Evolutionary conservation across 2,113 vertebrate genomes (phyloP).

Genomic region (Pseudorasbora parva): DNA sequence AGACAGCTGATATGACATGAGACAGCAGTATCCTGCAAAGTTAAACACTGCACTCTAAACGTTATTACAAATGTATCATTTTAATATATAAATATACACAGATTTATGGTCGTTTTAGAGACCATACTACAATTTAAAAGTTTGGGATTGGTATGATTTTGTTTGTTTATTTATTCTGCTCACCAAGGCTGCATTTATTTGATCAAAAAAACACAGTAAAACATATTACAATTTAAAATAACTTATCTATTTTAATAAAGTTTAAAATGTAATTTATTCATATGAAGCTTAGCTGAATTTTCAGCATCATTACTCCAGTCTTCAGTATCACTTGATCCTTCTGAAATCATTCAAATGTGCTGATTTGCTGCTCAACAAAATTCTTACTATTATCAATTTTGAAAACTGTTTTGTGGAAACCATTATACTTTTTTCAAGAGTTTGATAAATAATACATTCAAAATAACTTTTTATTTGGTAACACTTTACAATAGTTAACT

Average conservation of each 20-base stretch:
- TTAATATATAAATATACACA: neutral
- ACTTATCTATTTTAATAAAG: too few species aligned
- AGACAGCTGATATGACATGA: neutral
- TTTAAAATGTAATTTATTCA: too few species aligned
- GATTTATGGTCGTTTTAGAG: neutral
- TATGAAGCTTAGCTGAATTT: neutral
- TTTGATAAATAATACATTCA: neutral
- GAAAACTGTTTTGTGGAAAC: neutral
- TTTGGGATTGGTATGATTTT: neutral
- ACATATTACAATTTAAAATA: too few species aligned
- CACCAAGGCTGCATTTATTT: neutral
- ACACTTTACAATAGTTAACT: too few species aligned
- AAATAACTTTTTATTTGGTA: too few species aligned
- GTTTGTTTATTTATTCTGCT: neutral
- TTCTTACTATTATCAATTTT: neutral
- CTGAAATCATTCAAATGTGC: neutral
- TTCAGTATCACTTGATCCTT: neutral
- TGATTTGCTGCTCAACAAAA: neutral
- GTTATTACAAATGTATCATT: neutral
- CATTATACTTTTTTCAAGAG: neutral
- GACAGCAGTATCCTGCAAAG: neutral
- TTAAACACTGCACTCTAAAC: neutral
- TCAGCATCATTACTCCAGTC: too few species aligned
- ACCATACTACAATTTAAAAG: neutral
- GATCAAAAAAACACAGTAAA: too few species aligned